Conservation (phyloP, 2,113 vertebrate genomes). For the Corvus hawaiiensis region DNA sequence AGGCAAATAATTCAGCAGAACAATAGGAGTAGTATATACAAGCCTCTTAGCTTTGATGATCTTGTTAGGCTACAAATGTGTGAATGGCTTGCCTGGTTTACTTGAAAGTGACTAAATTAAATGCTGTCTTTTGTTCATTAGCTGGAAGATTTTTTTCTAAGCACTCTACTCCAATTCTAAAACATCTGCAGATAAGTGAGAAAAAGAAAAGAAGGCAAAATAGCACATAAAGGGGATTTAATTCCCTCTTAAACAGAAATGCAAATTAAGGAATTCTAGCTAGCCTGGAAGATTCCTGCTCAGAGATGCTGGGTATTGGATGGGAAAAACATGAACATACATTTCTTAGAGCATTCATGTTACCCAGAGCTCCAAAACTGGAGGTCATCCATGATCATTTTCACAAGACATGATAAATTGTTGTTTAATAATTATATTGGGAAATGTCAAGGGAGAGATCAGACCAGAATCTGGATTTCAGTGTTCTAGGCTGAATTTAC, state of each 20-base stretch:
- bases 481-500: neutral
- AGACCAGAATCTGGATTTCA: neutral
- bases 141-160: neutral
- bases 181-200: neutral
- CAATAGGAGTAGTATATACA: slow-evolving; percentile 4
- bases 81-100: slow-evolving; percentile 6
- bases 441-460: neutral
- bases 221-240: neutral
- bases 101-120: slow-evolving; percentile 19
- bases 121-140: neutral
- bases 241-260: neutral
- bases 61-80: slow-evolving; percentile 13
- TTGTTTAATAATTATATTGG: neutral
- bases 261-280: neutral
- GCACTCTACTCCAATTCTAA: neutral
- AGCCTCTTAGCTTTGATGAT: slow-evolving; percentile 13
- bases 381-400: neutral
- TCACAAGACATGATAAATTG: neutral
- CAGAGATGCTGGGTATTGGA: neutral
- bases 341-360: neutral
- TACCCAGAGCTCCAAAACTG: neutral
- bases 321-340: neutral
- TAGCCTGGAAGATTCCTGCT: neutral
- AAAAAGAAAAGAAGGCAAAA: slow-evolving; percentile 4
- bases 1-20: slow-evolving; percentile 9